Percentiles rank a stretch among this genome's conserved stretches.
phyloP scores from a whole-genome alignment of 1,140 invertebrate species.

The Venturia canescens region DNA sequence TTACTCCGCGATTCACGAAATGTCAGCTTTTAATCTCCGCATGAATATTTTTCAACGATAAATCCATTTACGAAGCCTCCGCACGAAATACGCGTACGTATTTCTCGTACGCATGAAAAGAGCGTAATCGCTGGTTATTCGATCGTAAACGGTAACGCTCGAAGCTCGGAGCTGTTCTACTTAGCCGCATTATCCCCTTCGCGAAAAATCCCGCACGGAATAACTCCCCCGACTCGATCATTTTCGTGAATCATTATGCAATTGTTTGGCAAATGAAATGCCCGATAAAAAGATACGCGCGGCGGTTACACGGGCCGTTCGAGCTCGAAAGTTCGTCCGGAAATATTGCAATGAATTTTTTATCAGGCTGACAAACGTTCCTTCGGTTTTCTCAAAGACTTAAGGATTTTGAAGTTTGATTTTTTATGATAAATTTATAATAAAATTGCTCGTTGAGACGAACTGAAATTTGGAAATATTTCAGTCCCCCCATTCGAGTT shows the following conservation, averaged over 20 bases:
- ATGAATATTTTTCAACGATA: neutral
- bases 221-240: conserved; percentile 61
- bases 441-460: too few relatives aligned
- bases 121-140: conserved; percentile 73
- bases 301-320: neutral
- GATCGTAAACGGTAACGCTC: conserved; percentile 71
- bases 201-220: conserved; percentile 49
- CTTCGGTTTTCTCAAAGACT: too few relatives aligned
- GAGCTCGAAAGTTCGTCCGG: too few relatives aligned
- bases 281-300: conserved; percentile 16
- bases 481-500: too few relatives aligned
- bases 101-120: conserved; percentile 58
- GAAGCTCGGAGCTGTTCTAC: conserved; percentile 67
- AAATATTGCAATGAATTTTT: neutral
- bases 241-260: conserved; percentile 72
- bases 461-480: too few relatives aligned
- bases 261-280: conserved; percentile 73
- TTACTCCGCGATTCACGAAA: too few relatives aligned
- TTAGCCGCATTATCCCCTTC: conserved; percentile 68
- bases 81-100: conserved; percentile 47
- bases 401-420: too few relatives aligned
- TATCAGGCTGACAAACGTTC: too few relatives aligned
- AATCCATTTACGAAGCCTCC: conserved; percentile 25
- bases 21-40: neutral
- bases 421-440: too few relatives aligned